Percentiles rank a stretch among this genome's conserved stretches.
Evolutionary conservation across 2,797 vertebrate genomes (phyloP).

Genomic region (Typhlichthys subterraneus): DNA sequence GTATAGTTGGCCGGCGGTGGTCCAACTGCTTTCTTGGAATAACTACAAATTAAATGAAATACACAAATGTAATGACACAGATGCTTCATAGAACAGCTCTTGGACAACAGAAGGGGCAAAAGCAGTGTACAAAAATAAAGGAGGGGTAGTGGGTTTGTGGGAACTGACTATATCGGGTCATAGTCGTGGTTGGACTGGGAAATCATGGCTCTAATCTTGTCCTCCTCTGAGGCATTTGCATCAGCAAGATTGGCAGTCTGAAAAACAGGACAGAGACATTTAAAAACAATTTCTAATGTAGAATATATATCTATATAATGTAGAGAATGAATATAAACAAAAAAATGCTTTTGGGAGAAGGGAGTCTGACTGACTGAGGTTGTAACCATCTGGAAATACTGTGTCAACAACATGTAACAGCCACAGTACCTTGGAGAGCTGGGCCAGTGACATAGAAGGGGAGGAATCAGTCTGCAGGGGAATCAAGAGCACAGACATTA

Average conservation of each 20-base stretch:
- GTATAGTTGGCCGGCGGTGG: conserved; percentile 95
- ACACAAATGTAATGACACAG: too few species aligned
- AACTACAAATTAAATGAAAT: conserved; percentile 74
- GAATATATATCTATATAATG: too few species aligned
- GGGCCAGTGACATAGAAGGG: conserved; percentile 73
- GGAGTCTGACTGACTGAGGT: neutral
- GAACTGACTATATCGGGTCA: conserved; percentile 96
- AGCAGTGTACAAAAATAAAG: neutral
- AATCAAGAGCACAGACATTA: conserved; percentile 73
- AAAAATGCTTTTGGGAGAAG: too few species aligned
- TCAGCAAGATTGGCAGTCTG: conserved; percentile 99
- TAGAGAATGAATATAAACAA: too few species aligned
- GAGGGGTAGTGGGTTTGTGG: neutral
- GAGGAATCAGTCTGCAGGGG: conserved; percentile 78
- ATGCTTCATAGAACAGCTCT: too few species aligned
- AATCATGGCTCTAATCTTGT: conserved; percentile 99
- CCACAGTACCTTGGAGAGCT: conserved; percentile 72
- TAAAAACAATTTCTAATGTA: too few species aligned
- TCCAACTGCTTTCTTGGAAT: conserved; percentile 94
- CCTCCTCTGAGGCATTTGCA: conserved; percentile 98
- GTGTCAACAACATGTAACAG: conserved; percentile 5
- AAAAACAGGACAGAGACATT: conserved; percentile 44
- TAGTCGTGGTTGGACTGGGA: conserved; percentile 98
- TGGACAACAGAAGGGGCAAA: neutral
- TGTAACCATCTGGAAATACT: neutral